These are phyloP conservation scores for Agriopis marginaria DNA, from an alignment of 2,888 invertebrate genomes.

Conservation along the genomic window DNA sequence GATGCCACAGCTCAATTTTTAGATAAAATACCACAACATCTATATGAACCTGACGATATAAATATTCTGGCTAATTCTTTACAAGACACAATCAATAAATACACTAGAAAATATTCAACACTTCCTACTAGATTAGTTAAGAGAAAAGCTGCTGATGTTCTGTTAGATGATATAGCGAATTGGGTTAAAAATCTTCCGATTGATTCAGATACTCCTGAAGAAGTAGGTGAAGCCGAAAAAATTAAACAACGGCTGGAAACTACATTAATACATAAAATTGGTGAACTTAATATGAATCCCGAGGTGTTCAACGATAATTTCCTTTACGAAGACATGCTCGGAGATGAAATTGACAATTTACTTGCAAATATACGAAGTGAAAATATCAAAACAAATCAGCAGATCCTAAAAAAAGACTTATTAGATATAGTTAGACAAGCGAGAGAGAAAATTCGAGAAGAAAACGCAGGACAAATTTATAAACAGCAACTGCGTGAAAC, in stretches of 20 bases:
- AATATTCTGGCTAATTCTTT: constrained; percentile 23
- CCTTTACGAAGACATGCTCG: constrained; percentile 59
- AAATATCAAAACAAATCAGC: constrained; percentile 43
- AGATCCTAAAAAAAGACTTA: constrained; percentile 51
- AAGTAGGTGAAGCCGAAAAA: constrained; percentile 44
- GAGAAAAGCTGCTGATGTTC: constrained; percentile 47
- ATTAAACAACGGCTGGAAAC: constrained; percentile 55
- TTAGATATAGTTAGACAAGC: constrained; percentile 53
- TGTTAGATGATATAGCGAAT: constrained; percentile 52
- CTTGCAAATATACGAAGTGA: constrained; percentile 41
- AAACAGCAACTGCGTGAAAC: constrained; percentile 61
- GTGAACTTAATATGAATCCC: constrained; percentile 62
- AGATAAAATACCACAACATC: constrained; percentile 18
- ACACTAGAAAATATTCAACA: constrained; percentile 5
- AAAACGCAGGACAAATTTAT: constrained; percentile 56
- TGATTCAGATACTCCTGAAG: constrained; percentile 41
- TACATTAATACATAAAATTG: constrained; percentile 58
- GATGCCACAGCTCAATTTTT: constrained; percentile 20
- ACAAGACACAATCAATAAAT: constrained; percentile 15
- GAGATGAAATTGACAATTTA: constrained; percentile 59
- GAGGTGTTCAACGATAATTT: constrained; percentile 60
- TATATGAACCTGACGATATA: constrained; percentile 9
- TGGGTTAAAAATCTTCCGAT: constrained; percentile 58
- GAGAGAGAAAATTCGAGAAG: constrained; percentile 52
- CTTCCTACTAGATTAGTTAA: constrained; percentile 18